Conservation (phyloP, 2,888 invertebrate species). For the Phasia obesa region DNA sequence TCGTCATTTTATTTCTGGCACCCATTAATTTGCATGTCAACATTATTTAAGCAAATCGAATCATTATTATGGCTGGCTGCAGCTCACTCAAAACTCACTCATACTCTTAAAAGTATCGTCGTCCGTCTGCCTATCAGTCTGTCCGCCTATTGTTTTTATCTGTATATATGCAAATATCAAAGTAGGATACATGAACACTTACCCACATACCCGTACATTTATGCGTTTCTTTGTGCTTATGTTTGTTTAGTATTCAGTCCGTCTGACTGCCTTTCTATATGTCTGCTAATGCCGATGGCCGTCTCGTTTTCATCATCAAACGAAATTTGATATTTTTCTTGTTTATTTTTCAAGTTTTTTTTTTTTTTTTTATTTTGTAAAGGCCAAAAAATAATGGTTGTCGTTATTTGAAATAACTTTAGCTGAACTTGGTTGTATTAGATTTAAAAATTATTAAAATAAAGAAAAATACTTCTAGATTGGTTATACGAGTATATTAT, state of each 20-base stretch:
- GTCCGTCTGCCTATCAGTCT: constrained; percentile 64
- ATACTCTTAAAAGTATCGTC: constrained; percentile 47
- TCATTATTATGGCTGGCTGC: constrained; percentile 80
- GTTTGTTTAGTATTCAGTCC: constrained; percentile 20
- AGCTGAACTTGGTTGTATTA: constrained; percentile 19
- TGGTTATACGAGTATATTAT: constrained; percentile 8
- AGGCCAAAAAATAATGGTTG: constrained; percentile 57
- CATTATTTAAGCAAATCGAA: constrained; percentile 79
- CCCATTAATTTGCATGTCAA: constrained; percentile 75
- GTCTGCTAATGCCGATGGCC: constrained; percentile 58
- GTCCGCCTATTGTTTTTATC: constrained; percentile 23
- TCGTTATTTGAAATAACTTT: constrained; percentile 44
- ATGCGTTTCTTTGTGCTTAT: background rate
- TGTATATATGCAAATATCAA: background rate
- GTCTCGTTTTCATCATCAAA: constrained; percentile 59
- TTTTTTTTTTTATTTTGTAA: constrained; percentile 23
- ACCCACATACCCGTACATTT: background rate
- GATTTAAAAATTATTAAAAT: background rate
- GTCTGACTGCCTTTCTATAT: constrained; percentile 31
- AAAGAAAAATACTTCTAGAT: background rate
- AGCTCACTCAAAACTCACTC: constrained; percentile 79
- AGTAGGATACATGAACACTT: constrained; percentile 2
- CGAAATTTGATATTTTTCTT: constrained; percentile 64
- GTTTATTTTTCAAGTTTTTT: constrained; percentile 26
- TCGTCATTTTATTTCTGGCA: constrained; percentile 48